Evolutionary conservation across 2,797 vertebrate species (phyloP), one percentile per base, ranked within the genome.

Genomic region (Acestrorhynchus altus): DNA sequence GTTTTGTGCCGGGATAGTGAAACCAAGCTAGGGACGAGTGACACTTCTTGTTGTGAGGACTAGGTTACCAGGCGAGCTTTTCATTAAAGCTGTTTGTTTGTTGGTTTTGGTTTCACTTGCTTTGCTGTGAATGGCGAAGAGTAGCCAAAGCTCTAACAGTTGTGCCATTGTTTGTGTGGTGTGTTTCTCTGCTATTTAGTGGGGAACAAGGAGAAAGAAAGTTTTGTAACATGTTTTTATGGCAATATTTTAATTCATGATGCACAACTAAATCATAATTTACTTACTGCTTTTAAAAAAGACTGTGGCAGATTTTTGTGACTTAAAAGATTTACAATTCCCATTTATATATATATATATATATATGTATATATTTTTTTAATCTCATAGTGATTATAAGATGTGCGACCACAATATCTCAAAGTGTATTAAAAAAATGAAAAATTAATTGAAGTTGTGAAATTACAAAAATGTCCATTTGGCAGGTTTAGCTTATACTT

Each of bases 401-500:
- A n/a, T n/a, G n/a, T n/a, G n/a, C 46, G 11, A 63, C 22, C 60
- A 26, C 56, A 44, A 70, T 79, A 20, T 71, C 39, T 42, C 49
- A 47, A 18, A 8, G 51, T 76, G 68, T n/a, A 4, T 76, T 54
- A 61, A 4, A 11, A 67, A 65, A 81, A 81, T 49, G 80, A 83
- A 72, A 78, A 73, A 81, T 70, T 76, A 22, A 31, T 42, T 83
- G 77, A 54, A 2, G 20, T 84, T 86, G 81, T 86, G 76, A 86
- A 87, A 87, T 88, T 59, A 81, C 85, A 89, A 81, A 84, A 90
- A 88, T 89, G 87, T 87, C 74, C 84, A 85, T n/a, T 85, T 85
- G 87, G 22, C 86, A 31, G 20, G 54, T 84, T 18, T 61, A 76
- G 86, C 77, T 72, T 84, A 83, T 78, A 8, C 59, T n/a, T 72